Percentiles rank a stretch among this genome's conserved stretches.
phyloP scores from a whole-genome alignment of 2,888 invertebrate genomes.

The Acanthosoma haemorrhoidale region DNA sequence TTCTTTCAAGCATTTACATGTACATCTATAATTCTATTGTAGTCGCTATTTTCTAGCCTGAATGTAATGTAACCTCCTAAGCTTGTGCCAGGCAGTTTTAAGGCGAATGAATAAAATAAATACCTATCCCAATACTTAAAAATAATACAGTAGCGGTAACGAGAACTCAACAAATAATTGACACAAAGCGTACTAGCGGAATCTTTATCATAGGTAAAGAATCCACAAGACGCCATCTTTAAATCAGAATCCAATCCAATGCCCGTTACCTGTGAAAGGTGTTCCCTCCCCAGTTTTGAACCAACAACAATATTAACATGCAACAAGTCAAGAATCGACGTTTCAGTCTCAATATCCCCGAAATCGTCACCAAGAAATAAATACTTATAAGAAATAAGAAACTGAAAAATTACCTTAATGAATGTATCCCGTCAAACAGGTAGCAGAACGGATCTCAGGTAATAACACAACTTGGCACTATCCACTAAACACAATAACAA shows the following conservation, averaged over 20 bases:
- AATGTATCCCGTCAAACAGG: constrained; percentile 40
- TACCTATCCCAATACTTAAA: no score
- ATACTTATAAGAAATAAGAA: background rate
- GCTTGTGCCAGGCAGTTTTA: no score
- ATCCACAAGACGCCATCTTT: constrained; percentile 38
- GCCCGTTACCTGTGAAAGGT: constrained; percentile 40
- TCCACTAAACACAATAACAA: constrained; percentile 38
- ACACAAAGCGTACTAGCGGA: constrained; percentile 18
- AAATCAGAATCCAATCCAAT: constrained; percentile 37
- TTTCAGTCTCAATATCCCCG: no score
- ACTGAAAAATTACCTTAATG: constrained; percentile 18
- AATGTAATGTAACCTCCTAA: no score
- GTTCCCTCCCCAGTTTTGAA: constrained; percentile 28
- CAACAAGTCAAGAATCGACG: no score
- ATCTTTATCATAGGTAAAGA: constrained; percentile 3
- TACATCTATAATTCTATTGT: no score
- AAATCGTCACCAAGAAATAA: background rate
- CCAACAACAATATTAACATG: background rate
- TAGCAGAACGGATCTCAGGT: constrained; percentile 38
- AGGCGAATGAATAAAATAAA: no score
- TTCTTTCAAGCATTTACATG: no score
- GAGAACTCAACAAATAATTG: no score
- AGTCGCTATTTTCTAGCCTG: no score
- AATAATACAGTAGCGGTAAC: no score
- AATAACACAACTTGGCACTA: constrained; percentile 41